Evolutionary conservation across 2,888 invertebrate species (phyloP), one percentile per base, ranked within the genome.

Genomic region (Prosapia bicincta): DNA sequence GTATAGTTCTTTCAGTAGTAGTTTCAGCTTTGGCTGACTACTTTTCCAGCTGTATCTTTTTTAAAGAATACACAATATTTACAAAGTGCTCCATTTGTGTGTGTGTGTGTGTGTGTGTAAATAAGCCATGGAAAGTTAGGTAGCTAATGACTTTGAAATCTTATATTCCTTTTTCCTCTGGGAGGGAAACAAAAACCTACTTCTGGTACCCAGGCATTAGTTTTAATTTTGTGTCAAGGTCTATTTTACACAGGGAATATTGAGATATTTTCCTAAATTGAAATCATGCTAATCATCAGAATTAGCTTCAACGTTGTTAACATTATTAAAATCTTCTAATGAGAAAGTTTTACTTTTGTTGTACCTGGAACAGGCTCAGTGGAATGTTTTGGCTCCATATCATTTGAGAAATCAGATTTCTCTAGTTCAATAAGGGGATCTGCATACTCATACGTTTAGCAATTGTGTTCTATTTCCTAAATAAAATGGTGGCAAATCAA

Each of bases 31-130:
- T 38, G 43, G 71, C 26, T 71, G 43, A 6, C 71, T 26, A 43
- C 71, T 71, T 71, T 71, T 23, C 71, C 71, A 43, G 54, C 71
- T 25, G 43, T 71, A 24, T 54, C 54, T 71, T 71, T 71, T 23
- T 24, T 54, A 54, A 71, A 71, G n/a, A 71, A 2, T 13, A 71
- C 71, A 71, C 71, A 71, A 71, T 71, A 71, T n/a, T 71, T 71
- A 54, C 71, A 71, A 24, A 71, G 54, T 9, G 71, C 71, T 20
- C 71, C 71, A 71, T 71, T n/a, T n/a, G n/a, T n/a, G n/a, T n/a
- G n/a, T n/a, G n/a, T n/a, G n/a, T n/a, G n/a, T n/a, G n/a, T n/a
- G n/a, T n/a, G n/a, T n/a, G n/a, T n/a, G n/a, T n/a, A n/a, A n/a
- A n/a, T n/a, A n/a, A n/a, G n/a, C n/a, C n/a, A 71, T 23, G 54